phyloP scores from a whole-genome alignment of 2,797 vertebrate species.

The Falco biarmicus region DNA sequence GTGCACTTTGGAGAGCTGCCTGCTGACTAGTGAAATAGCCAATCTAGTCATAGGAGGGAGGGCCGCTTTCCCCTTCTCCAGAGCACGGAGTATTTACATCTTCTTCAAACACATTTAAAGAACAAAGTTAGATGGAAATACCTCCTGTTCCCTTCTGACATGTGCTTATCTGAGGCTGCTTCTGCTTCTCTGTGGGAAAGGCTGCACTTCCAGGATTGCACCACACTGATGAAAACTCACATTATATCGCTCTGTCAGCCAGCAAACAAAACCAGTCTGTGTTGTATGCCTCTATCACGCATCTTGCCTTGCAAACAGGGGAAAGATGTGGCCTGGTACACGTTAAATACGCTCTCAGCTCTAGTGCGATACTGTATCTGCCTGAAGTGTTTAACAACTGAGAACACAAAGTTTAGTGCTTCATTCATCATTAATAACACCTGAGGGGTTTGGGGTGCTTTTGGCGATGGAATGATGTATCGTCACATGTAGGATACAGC shows the following conservation, averaged over 20 bases:
- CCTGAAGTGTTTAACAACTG: neutral
- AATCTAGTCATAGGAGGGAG: rapidly evolving
- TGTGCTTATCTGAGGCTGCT: neutral
- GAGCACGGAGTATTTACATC: neutral
- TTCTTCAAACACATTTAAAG: neutral
- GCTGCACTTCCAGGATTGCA: neutral
- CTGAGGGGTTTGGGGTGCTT: neutral
- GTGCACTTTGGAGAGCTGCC: neutral
- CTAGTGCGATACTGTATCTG: neutral
- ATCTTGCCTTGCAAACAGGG: neutral
- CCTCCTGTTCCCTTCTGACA: neutral
- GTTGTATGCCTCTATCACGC: rapidly evolving
- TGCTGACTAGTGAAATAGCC: neutral
- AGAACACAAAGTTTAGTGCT: neutral
- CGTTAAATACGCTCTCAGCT: neutral
- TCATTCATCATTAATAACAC: neutral
- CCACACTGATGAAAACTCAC: neutral
- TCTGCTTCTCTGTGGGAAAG: neutral
- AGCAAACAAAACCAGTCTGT: neutral
- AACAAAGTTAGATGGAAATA: neutral
- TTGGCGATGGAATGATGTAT: neutral
- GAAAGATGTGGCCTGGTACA: neutral
- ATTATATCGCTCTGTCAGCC: neutral
- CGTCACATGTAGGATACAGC: neutral
- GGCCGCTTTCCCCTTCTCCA: neutral